phyloP scores from a whole-genome alignment of 2,113 vertebrate genomes.

The Lathamus discolor region DNA sequence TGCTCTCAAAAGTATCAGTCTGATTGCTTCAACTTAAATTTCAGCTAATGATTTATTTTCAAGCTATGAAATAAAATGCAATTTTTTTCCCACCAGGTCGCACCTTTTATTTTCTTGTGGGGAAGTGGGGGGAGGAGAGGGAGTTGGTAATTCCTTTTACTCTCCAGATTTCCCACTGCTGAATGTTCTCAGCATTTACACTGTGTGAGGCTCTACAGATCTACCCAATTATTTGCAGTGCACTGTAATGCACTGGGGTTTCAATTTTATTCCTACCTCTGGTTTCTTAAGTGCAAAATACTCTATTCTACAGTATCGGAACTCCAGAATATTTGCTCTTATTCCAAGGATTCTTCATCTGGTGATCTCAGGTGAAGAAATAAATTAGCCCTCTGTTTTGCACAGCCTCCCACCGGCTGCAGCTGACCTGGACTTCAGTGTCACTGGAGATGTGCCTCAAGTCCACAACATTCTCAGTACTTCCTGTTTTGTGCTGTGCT shows the following conservation, averaged over 20 bases:
- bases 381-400: not conserved
- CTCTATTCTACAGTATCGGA: not conserved
- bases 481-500: not conserved
- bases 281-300: not conserved
- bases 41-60: not conserved
- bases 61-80: not conserved
- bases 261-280: not conserved
- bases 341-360: not conserved
- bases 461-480: not conserved
- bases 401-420: not conserved
- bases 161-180: not conserved
- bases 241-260: not conserved
- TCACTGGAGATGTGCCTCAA: not conserved
- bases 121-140: too few relatives aligned
- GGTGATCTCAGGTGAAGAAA: not conserved
- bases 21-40: not conserved
- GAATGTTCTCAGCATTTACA: not conserved
- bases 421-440: not conserved
- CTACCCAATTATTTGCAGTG: not conserved
- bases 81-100: not conserved
- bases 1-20: not conserved
- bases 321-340: not conserved
- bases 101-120: not conserved
- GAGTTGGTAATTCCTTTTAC: not conserved
- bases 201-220: not conserved